These are phyloP conservation scores for Cydia fagiglandana DNA, from an alignment of 1,140 invertebrate species.

Conservation along the genomic window DNA sequence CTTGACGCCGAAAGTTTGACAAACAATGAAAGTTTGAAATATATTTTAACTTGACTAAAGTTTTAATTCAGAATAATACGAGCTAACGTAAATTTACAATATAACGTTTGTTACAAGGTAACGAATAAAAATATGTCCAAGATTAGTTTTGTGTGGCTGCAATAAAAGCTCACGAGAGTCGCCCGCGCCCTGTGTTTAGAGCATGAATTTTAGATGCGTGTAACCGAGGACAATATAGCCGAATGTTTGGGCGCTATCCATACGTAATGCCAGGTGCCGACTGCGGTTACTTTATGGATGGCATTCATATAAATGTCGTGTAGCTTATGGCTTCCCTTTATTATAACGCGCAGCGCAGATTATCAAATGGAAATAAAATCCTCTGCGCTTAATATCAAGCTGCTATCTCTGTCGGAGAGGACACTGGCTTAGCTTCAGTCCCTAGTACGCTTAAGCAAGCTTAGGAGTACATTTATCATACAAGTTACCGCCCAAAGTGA, in stretches of 20 bases:
- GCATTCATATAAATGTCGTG: conserved; percentile 24
- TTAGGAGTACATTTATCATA: conserved; percentile 27
- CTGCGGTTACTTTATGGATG: conserved; percentile 22
- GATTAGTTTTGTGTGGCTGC: conserved; percentile 53
- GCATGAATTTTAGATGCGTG: conserved; percentile 62
- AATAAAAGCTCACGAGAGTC: conserved; percentile 54
- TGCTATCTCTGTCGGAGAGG: conserved; percentile 10
- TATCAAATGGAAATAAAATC: conserved; percentile 27
- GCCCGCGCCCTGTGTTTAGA: conserved; percentile 54
- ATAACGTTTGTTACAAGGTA: conserved; percentile 1
- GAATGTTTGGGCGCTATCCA: conserved; percentile 30
- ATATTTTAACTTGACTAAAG: neutral
- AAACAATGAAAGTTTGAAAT: neutral
- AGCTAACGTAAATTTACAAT: neutral
- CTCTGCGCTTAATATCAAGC: conserved; percentile 21
- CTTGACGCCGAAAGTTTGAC: neutral
- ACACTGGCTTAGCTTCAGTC: conserved; percentile 16
- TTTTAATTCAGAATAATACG: neutral
- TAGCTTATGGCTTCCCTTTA: conserved; percentile 14
- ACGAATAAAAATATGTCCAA: conserved; percentile 33
- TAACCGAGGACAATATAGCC: conserved; percentile 47
- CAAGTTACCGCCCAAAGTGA: conserved; percentile 25
- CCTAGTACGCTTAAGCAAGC: neutral
- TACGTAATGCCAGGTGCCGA: conserved; percentile 30
- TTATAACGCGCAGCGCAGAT: conserved; percentile 2